Conservation (phyloP, 2,113 vertebrate genomes). For the Pyrgilauda ruficollis region DNA sequence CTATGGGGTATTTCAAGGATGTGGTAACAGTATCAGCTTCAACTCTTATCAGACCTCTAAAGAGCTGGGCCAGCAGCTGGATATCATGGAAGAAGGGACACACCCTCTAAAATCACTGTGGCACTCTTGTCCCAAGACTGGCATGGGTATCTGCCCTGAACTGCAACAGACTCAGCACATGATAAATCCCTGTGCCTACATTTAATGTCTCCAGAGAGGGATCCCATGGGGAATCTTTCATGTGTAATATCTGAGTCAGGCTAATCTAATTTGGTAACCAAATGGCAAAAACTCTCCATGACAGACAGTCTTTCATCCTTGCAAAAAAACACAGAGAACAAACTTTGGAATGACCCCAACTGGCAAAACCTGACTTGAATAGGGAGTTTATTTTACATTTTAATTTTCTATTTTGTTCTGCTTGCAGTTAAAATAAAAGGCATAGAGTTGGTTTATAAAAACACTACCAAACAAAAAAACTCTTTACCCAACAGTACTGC, state of each 20-base stretch:
- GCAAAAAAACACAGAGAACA: neutral
- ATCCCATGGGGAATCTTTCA: neutral
- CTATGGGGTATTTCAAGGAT: neutral
- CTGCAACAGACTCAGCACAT: neutral
- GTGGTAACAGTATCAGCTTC: neutral
- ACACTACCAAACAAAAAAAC: conserved; percentile 42
- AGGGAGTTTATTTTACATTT: conserved; percentile 25
- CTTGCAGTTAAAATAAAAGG: conserved; percentile 18
- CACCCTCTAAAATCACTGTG: neutral
- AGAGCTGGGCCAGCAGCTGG: neutral
- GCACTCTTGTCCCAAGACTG: neutral
- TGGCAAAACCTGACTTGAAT: neutral
- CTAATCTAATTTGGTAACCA: neutral
- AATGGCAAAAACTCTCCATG: neutral
- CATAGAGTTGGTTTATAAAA: conserved; percentile 36
- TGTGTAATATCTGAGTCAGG: neutral
- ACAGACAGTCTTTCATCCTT: neutral
- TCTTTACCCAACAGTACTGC: conserved; percentile 20
- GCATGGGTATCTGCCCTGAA: neutral
- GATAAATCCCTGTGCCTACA: neutral
- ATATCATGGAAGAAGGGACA: neutral
- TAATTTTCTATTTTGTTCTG: conserved; percentile 44
- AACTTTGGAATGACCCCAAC: neutral
- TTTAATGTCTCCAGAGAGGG: neutral
- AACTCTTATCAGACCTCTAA: neutral